Evolutionary conservation across 2,888 invertebrate species (phyloP), one percentile per base, ranked within the genome.

Genomic region (Lacanobia wlatinum): DNA sequence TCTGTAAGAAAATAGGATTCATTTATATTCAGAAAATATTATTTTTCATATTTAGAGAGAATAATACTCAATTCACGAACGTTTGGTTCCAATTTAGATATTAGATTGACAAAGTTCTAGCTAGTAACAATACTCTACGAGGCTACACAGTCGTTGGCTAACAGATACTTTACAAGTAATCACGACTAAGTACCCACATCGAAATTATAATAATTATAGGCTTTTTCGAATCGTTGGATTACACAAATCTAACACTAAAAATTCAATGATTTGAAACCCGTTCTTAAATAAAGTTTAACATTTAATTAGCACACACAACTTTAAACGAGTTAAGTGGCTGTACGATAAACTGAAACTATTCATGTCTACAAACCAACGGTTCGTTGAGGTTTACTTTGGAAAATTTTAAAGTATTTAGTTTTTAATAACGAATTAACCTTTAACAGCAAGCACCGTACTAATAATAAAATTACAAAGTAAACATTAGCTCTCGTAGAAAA

Each of bases 1-100:
- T 92, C 90, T 92, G 94, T 96, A 96, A 93, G 96, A 95, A 96
- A 96, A 96, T 95, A 96, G 94, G 94, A 92, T 93, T 94, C 84
- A 91, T 92, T 94, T 93, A 86, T 92, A 89, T 92, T 95, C 91
- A 93, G 94, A 96, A 96, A 96, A 96, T 95, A 95, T 90, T 90
- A 69, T 73, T 84, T 89, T 90, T 90, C 84, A 89, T 92, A 87
- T 93, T 92, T 90, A 90, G 88, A 92, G 89, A 92, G 91, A 91
- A 86, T 85, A 89, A 90, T 91, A 92, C 82, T 93, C 91, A 92
- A 94, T 94, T 93, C 90, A 87, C 91, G 89, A 93, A 92, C 89
- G 86, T 89, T 94, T 94, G 92, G 92, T 94, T 95, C 93, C 89
- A 87, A 88, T 88, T 88, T 87, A 89, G 87, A 89, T 89, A 90